Conservation (phyloP, 2,888 invertebrate species). For the Bombylius discolor region DNA sequence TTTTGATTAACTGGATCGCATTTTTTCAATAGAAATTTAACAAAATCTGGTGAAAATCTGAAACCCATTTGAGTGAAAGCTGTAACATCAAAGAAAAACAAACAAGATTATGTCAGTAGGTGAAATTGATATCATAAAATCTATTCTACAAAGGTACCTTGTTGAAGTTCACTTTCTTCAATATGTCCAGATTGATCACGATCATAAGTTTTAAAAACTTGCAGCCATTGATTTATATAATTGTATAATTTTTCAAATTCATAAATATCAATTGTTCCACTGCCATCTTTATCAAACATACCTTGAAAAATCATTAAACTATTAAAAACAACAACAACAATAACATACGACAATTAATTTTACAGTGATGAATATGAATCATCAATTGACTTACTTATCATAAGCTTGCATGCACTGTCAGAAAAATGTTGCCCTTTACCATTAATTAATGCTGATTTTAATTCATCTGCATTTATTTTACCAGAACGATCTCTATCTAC, state of each 20-base stretch:
- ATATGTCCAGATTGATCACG: conserved; percentile 74
- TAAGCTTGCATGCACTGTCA: conserved; percentile 67
- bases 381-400: conserved; percentile 46
- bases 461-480: conserved; percentile 60
- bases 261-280: conserved; percentile 68
- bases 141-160: conserved; percentile 41
- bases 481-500: conserved; percentile 78
- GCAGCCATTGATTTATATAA: conserved; percentile 81
- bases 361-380: not conserved
- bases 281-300: conserved; percentile 77
- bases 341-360: conserved; percentile 9
- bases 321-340: not conserved
- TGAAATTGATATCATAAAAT: not conserved
- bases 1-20: conserved; percentile 50
- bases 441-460: conserved; percentile 70
- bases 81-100: conserved; percentile 25
- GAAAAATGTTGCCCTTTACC: conserved; percentile 75
- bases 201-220: conserved; percentile 74
- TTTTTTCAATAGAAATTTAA: conserved; percentile 55
- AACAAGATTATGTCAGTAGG: not conserved
- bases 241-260: conserved; percentile 78
- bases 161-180: conserved; percentile 61
- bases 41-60: conserved; percentile 64
- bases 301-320: conserved; percentile 38
- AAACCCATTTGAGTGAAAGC: conserved; percentile 84